Evolutionary conservation across 2,797 vertebrate species (phyloP).

Genomic region (Zenarchopterus dispar): DNA sequence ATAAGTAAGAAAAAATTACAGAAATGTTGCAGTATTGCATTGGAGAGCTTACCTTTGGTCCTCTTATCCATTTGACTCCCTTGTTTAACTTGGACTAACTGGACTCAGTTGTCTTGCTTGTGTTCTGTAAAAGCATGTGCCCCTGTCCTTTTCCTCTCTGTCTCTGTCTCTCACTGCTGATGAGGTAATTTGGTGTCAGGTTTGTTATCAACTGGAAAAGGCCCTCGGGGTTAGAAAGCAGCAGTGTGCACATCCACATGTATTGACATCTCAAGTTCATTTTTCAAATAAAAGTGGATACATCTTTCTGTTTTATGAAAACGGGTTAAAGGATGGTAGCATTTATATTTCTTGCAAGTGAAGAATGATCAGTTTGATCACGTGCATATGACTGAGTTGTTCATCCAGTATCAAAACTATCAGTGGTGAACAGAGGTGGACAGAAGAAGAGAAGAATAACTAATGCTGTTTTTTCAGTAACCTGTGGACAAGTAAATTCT

Average conservation of each 20-base stretch:
- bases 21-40: neutral
- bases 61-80: constrained; percentile 62
- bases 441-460: no score
- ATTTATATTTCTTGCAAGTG: neutral
- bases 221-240: constrained; percentile 55
- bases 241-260: constrained; percentile 34
- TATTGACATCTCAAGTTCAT: constrained; percentile 40
- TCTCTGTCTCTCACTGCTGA: constrained; percentile 38
- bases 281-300: constrained; percentile 11
- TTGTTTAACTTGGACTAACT: neutral
- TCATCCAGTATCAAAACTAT: neutral
- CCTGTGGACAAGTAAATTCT: no score
- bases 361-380: neutral
- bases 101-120: constrained; percentile 4
- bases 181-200: constrained; percentile 37
- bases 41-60: constrained; percentile 66
- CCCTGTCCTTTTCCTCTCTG: neutral
- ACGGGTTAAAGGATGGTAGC: neutral
- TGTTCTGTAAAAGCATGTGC: constrained; percentile 5
- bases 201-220: constrained; percentile 76
- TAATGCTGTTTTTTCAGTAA: no score
- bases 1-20: neutral
- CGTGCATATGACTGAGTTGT: neutral
- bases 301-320: constrained; percentile 6
- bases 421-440: no score